phyloP scores from a whole-genome alignment of 2,888 invertebrate genomes.

The Leptogaster cylindrica region DNA sequence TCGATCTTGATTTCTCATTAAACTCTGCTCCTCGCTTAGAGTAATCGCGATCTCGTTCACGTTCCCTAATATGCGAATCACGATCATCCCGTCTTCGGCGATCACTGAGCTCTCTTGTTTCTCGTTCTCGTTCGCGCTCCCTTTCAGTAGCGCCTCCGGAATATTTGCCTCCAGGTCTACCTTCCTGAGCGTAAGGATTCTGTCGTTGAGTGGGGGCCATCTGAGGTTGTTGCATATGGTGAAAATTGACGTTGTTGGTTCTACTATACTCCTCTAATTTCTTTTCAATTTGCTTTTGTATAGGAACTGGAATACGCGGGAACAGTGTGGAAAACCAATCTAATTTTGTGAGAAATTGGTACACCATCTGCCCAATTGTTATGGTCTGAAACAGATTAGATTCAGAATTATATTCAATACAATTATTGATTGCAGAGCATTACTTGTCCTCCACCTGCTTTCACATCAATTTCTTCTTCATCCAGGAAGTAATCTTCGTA shows the following conservation, averaged over 20 bases:
- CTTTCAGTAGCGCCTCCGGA: slow-evolving; percentile 41
- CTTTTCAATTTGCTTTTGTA: slow-evolving; percentile 89
- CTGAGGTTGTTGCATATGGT: slow-evolving; percentile 47
- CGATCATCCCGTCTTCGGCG: slow-evolving; percentile 42
- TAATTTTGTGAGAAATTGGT: slow-evolving; percentile 91
- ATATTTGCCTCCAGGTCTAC: slow-evolving; percentile 34
- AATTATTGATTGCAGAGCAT: too few relatives aligned
- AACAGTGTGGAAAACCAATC: slow-evolving; percentile 99
- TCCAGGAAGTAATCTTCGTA: slow-evolving; percentile 95
- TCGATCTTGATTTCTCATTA: slow-evolving; percentile 52
- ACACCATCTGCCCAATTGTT: slow-evolving; percentile 89
- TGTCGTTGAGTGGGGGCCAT: slow-evolving; percentile 1
- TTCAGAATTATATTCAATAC: too few relatives aligned
- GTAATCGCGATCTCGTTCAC: slow-evolving; percentile 52
- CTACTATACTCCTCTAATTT: slow-evolving; percentile 71
- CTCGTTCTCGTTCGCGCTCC: slow-evolving; percentile 51
- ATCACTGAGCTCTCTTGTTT: slow-evolving; percentile 47
- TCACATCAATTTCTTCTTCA: slow-evolving; percentile 95
- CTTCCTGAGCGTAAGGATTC: slow-evolving; percentile 19
- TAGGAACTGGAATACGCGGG: slow-evolving; percentile 97
- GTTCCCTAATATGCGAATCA: slow-evolving; percentile 47
- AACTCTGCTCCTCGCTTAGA: slow-evolving; percentile 48
- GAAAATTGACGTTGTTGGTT: slow-evolving; percentile 59
- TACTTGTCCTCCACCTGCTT: slow-evolving; percentile 96
- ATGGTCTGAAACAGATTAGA: slow-evolving; percentile 68